Base-by-base conservation (phyloP, 2,113 vertebrate genomes). In the Pseudorasbora parva region DNA sequence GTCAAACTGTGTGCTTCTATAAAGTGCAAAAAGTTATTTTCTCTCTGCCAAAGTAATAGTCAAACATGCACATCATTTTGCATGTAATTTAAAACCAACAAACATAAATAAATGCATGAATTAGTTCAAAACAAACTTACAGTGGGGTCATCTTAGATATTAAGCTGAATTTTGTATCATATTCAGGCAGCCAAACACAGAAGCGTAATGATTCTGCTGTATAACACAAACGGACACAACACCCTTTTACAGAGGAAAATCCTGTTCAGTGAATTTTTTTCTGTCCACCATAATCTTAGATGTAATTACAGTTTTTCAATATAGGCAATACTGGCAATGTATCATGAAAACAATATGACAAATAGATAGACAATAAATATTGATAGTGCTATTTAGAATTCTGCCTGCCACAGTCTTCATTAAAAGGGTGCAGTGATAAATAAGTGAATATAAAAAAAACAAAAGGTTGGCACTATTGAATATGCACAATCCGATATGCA, bases 281-380 rank as follows among this genome's bases (percentile, higher is more conserved):
- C 11, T 11, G 49, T 57, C 49, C 21, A 23, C 19, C 56, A 23
- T 78, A 27, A 62, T 62, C 57, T 78, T 9, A 62, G 56, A 76
- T 41, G 19, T 27, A 43, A 59, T 62, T 62, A 60, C 11, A 25
- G 57, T 60, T 25, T 78, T 60, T 78, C 75, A 78, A 11, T 62
- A 62, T 78, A 62, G 41, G 21, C 37, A 78, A 78, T 23, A 19
- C 37, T 8, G n/a, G 76, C 57, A 45, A 78, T 78, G 54, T 78
- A 78, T 78, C 76, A 84, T 71, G 68, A 41, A 27, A 54, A 57
- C 71, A 81, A 47, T 84, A 45, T 73, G 23, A 78, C 64, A 45
- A 1, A 33, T 19, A 45, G 37, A n/a, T 59, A 37, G 78, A 57
- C 25, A 25, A 82, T 10, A 69, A 62, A 62, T 78, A 78, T 78